Evolutionary conservation across 1,140 invertebrate genomes (phyloP).

Genomic region (Mamestra configurata): DNA sequence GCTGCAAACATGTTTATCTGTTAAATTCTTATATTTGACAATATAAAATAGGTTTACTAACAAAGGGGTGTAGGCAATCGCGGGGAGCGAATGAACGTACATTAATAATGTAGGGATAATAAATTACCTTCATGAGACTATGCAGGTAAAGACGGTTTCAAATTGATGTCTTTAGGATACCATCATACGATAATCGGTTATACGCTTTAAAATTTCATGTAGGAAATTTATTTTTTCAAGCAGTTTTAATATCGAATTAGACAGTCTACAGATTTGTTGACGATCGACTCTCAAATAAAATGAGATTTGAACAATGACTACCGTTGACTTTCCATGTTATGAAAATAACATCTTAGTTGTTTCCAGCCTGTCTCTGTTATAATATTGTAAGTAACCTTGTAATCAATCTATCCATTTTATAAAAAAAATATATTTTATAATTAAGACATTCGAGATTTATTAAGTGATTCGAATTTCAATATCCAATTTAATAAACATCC

Average conservation of each 20-base stretch:
- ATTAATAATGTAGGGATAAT: conserved; percentile 7
- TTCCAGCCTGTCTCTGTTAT: too few species aligned
- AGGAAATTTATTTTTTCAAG: too few species aligned
- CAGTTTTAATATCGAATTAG: too few species aligned
- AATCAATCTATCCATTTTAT: too few species aligned
- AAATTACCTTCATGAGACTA: not conserved
- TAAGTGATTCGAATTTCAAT: not conserved
- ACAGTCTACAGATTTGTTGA: too few species aligned
- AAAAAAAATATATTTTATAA: not conserved
- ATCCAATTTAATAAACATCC: too few species aligned
- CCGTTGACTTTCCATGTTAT: too few species aligned
- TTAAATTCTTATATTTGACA: not conserved
- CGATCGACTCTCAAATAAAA: too few species aligned
- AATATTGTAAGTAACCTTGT: too few species aligned
- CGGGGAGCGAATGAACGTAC: not conserved
- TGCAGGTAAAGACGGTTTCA: not conserved
- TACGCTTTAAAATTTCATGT: too few species aligned
- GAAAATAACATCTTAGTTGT: too few species aligned
- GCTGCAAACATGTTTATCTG: not conserved
- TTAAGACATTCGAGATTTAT: not conserved
- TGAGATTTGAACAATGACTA: too few species aligned
- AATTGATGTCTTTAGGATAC: not conserved
- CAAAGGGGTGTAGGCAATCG: not conserved
- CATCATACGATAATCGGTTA: not conserved
- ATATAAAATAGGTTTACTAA: not conserved